A percentile compares a stretch with the other conserved stretches of the same genome.
Evolutionary conservation across 2,888 invertebrate species (phyloP).

Genomic region (Apomyelois bistriatella): DNA sequence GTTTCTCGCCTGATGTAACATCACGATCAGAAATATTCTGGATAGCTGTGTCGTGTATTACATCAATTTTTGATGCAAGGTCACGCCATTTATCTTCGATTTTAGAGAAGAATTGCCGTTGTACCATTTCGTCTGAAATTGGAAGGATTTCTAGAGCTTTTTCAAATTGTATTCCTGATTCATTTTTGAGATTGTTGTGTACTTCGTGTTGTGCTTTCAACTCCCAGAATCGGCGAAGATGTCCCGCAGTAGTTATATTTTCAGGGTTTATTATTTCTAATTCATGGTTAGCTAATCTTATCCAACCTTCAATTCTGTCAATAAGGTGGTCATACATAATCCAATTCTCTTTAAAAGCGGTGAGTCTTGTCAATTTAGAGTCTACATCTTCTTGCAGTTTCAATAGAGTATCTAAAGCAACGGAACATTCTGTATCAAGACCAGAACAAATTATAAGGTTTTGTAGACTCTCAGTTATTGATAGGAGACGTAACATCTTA

Average conservation of each 20-base stretch:
- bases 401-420: conserved; percentile 85
- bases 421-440: conserved; percentile 86
- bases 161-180: conserved; percentile 86
- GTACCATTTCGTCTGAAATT: conserved; percentile 90
- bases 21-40: conserved; percentile 86
- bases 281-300: conserved; percentile 86
- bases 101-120: conserved; percentile 88
- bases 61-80: conserved; percentile 82
- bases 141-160: conserved; percentile 88
- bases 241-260: conserved; percentile 82
- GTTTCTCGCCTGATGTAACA: conserved; percentile 86
- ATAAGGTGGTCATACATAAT: conserved; percentile 85
- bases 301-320: conserved; percentile 88
- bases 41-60: conserved; percentile 84
- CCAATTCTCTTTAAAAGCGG: conserved; percentile 90
- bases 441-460: conserved; percentile 87
- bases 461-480: conserved; percentile 86
- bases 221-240: conserved; percentile 93
- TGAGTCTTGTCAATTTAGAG: conserved; percentile 83
- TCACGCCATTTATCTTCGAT: conserved; percentile 88
- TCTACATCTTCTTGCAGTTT: conserved; percentile 89
- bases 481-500: conserved; percentile 85
- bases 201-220: conserved; percentile 92
- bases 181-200: conserved; percentile 87
- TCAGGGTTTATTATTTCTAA: conserved; percentile 83